These are phyloP conservation scores for Dendrocincla tyrannina DNA, from an alignment of 2,797 vertebrate species.

Conservation along the genomic window DNA sequence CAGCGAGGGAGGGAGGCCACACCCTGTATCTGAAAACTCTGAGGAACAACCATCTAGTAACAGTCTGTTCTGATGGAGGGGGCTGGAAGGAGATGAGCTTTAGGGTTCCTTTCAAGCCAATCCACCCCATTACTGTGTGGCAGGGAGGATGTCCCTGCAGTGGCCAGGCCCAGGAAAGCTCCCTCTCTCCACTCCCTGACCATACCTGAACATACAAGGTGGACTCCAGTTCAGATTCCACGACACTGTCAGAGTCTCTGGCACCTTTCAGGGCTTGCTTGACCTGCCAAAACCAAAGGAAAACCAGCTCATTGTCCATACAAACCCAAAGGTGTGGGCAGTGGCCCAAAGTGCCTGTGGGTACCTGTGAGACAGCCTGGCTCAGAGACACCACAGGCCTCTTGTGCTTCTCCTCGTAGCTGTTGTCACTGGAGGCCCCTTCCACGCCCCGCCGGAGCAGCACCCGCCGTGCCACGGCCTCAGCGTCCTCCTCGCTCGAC, in stretches of 20 bases:
- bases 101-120: background rate
- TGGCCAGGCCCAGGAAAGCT: background rate
- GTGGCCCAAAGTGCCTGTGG: background rate
- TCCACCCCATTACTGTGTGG: background rate
- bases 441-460: constrained; percentile 68
- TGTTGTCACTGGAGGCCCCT: constrained; percentile 73
- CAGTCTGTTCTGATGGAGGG: rapidly evolving
- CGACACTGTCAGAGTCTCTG: constrained; percentile 78
- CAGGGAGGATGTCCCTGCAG: background rate
- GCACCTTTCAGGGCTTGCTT: constrained; percentile 51
- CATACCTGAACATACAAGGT: constrained; percentile 73
- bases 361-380: constrained; percentile 72
- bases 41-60: background rate
- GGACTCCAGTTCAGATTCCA: constrained; percentile 79
- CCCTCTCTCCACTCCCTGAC: background rate
- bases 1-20: background rate
- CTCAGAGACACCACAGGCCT: constrained; percentile 64
- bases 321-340: background rate
- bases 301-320: background rate
- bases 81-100: background rate
- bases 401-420: constrained; percentile 76
- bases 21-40: background rate
- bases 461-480: constrained; percentile 41
- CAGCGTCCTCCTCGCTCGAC: constrained; percentile 90
- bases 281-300: constrained; percentile 40